Evolutionary conservation across 2,797 vertebrate species (phyloP), one percentile per base, ranked within the genome.

Genomic region (Spea hammondii): DNA sequence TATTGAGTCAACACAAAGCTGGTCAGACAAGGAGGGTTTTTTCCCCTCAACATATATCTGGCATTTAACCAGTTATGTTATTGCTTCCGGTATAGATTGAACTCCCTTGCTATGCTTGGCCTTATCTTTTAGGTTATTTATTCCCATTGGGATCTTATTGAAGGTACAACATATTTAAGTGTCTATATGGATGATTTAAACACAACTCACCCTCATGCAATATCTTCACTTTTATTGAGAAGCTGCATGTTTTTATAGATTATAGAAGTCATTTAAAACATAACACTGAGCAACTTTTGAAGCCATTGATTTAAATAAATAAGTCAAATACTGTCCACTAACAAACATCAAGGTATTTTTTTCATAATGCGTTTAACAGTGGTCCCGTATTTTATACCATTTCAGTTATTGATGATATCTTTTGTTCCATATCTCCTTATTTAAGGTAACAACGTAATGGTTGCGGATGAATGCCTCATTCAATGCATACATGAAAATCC

Each of bases 401-500:
- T 32, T 32, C 32, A 11, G 4, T 13, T 13, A 57, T 57, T 57
- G 11, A 57, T 13, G 13, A 57, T 12, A 57, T 14, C 32, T 14
- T 11, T 14, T 62, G 65, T 67, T 47, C 11, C 46, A 54, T 45
- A 59, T 13, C 51, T 51, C 60, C 46, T 79, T 60, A 60, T 14
- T 17, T 79, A 74, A 74, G 72, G 65, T 60, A 46, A 62, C 44
- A 57, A n/a, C 53, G 45, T 68, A 17, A 51, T 60, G 13, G 54
- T 65, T 82, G 69, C 68, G 10, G 71, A 55, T 78, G 70, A 70
- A 72, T 83, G 79, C 79, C 84, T 83, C 83, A 46, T 76, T 78
- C 55, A 79, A 74, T 76, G 70, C 84, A 83, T 84, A 68, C 59
- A 66, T 85, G 74, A 79, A 79, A 87, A 71, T 55, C 55, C 1